Percentiles rank a stretch among this genome's conserved stretches.
These are phyloP conservation scores for Metacarcinus magister DNA, from an alignment of 2,888 invertebrate genomes.

Conservation along the genomic window DNA sequence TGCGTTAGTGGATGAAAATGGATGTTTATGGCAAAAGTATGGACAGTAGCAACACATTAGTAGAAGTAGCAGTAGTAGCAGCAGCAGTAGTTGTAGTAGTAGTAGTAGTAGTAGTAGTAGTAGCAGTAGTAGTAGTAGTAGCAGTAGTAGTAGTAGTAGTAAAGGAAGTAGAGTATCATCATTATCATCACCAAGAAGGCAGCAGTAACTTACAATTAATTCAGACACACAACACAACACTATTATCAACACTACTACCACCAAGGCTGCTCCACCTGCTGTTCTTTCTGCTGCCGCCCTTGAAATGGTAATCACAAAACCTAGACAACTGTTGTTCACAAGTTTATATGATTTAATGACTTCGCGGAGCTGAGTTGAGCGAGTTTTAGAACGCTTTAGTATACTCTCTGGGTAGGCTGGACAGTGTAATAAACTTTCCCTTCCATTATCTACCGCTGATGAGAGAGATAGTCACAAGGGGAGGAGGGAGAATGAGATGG, in stretches of 20 bases:
- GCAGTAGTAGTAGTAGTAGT: not conserved
- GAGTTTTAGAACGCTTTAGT: slow-evolving; percentile 17
- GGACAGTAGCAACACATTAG: not conserved
- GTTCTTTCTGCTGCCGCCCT: not conserved
- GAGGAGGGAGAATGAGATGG: not conserved
- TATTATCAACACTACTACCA: not conserved
- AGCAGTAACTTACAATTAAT: not conserved
- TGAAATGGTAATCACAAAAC: not conserved
- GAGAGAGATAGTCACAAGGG: not conserved
- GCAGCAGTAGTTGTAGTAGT: not conserved
- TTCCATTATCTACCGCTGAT: not conserved
- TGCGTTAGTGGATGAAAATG: slow-evolving; percentile 10
- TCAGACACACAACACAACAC: not conserved
- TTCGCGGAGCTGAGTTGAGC: not conserved
- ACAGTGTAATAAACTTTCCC: not conserved
- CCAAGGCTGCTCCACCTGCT: not conserved
- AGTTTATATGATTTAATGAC: slow-evolving; percentile 27
- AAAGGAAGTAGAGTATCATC: not conserved
- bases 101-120: too few species aligned
- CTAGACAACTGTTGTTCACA: not conserved
- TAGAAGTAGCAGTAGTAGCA: not conserved
- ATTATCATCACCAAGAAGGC: not conserved
- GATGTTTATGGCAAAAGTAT: slow-evolving; percentile 3
- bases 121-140: not conserved
- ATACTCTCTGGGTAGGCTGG: not conserved